These are phyloP conservation scores for Oreocharis arfaki DNA, from an alignment of 2,113 vertebrate genomes.

Conservation along the genomic window DNA sequence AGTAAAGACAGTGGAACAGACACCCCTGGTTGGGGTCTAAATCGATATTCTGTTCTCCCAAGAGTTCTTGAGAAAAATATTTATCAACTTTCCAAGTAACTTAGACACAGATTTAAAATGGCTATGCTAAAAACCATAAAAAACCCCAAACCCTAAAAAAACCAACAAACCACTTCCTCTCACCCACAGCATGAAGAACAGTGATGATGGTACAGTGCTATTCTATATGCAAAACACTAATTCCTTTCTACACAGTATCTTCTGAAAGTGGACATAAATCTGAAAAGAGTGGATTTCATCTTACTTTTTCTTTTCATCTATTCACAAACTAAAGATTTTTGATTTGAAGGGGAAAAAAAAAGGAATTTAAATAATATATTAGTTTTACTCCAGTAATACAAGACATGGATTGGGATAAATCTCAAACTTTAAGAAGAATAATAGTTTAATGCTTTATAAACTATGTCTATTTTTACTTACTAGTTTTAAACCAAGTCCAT, in stretches of 20 bases:
- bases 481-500: not conserved
- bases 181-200: not conserved
- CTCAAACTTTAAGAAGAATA: not conserved
- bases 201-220: not conserved
- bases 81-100: not conserved
- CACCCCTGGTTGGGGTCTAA: not conserved
- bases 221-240: not conserved
- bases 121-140: not conserved
- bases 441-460: not conserved
- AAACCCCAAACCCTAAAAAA: not conserved
- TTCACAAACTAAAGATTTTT: not conserved
- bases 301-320: not conserved
- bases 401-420: not conserved
- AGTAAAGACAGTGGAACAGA: not conserved
- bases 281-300: not conserved
- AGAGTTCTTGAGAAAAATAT: not conserved
- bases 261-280: not conserved
- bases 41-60: not conserved
- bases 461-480: not conserved
- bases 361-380: not conserved
- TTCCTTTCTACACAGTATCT: not conserved
- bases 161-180: not conserved
- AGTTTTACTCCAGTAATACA: not conserved
- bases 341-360: not conserved
- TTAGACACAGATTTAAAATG: not conserved